These are phyloP conservation scores for Aplidium turbinatum DNA, from an alignment of 23 tunicate genomes.

Conservation along the genomic window DNA sequence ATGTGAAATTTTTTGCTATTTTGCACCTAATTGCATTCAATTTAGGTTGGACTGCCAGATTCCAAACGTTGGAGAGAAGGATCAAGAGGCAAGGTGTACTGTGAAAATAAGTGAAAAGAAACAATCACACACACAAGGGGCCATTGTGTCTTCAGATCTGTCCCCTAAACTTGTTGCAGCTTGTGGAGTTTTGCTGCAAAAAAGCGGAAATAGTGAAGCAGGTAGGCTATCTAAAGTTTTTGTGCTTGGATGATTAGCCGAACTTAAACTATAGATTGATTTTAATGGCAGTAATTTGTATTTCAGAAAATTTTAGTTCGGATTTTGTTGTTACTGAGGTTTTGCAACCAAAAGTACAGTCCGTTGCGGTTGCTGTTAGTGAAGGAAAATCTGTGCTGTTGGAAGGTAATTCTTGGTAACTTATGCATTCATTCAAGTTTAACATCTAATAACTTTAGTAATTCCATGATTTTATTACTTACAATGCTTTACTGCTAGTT, in stretches of 20 bases:
- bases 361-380: conserved; percentile 44
- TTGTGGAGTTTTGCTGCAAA: conserved; percentile 38
- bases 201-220: background rate
- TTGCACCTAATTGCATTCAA: no score
- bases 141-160: conserved; percentile 40
- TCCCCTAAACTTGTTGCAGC: conserved; percentile 11
- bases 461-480: no score
- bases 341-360: conserved; percentile 14
- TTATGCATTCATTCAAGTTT: no score
- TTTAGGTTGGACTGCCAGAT: conserved; percentile 9
- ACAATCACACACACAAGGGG: conserved; percentile 26
- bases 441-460: no score
- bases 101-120: conserved; percentile 5
- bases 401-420: conserved; percentile 42
- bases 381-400: conserved; percentile 43
- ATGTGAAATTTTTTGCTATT: no score
- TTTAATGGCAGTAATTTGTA: no score
- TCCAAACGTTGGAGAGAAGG: background rate
- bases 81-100: background rate
- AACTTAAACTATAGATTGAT: no score
- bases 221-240: no score
- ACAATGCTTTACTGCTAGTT: no score
- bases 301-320: background rate
- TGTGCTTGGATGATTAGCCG: no score
- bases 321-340: conserved; percentile 22